Evolutionary conservation across 2,113 vertebrate genomes (phyloP).

Genomic region (Misgurnus mizolepis): DNA sequence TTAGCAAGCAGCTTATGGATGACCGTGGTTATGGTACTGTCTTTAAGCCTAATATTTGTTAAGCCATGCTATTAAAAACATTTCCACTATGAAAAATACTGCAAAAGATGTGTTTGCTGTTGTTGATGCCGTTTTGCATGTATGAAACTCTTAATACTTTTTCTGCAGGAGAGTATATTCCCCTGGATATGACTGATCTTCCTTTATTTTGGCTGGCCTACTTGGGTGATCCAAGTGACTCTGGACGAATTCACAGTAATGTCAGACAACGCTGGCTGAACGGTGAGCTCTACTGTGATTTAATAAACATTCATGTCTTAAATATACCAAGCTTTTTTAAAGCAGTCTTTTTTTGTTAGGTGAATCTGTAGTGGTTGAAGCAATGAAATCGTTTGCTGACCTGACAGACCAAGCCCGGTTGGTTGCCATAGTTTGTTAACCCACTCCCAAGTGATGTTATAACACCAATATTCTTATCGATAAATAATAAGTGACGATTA

Average conservation of each 20-base stretch:
- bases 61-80: background rate
- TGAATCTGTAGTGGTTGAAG: constrained; percentile 73
- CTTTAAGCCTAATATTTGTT: background rate
- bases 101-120: too few species aligned
- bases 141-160: constrained; percentile 27
- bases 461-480: background rate
- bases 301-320: too few species aligned
- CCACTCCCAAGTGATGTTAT: background rate
- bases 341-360: constrained; percentile 60
- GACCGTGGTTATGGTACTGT: constrained; percentile 75
- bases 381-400: constrained; percentile 78
- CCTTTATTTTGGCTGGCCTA: constrained; percentile 80
- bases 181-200: constrained; percentile 71
- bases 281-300: constrained; percentile 59
- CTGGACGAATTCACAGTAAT: constrained; percentile 81
- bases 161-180: constrained; percentile 70
- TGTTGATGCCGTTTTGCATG: background rate
- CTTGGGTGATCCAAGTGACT: constrained; percentile 80
- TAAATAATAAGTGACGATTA: background rate
- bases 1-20: constrained; percentile 77
- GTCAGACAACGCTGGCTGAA: constrained; percentile 79
- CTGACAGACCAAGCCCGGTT: constrained; percentile 79
- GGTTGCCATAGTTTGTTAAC: constrained; percentile 28
- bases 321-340: background rate
- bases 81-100: background rate